Evolutionary conservation across 2,113 vertebrate genomes (phyloP).

Genomic region (Salvelinus alpinus): DNA sequence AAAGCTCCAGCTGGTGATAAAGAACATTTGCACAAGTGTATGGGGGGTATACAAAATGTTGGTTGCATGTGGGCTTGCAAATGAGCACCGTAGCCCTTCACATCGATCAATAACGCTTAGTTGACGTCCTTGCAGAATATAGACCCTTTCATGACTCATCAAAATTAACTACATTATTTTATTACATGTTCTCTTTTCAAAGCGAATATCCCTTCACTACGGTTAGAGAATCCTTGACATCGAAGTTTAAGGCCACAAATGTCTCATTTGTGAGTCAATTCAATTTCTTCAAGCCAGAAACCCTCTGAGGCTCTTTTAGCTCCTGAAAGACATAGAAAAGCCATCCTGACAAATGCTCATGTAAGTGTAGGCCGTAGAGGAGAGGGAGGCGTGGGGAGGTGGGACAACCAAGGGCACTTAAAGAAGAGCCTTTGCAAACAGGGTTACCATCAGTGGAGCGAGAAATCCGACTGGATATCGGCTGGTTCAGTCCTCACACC

Average conservation of each 20-base stretch:
- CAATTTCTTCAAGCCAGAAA: slow-evolving; percentile 30
- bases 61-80: not conserved
- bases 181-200: not conserved
- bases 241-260: slow-evolving; percentile 11
- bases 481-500: slow-evolving; percentile 53
- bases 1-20: not conserved
- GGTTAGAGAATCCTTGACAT: not conserved
- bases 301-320: slow-evolving; percentile 1
- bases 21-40: not conserved
- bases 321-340: slow-evolving; percentile 11
- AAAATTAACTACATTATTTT: too few species aligned
- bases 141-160: not conserved
- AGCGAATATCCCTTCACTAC: not conserved
- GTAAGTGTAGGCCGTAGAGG: slow-evolving; percentile 20
- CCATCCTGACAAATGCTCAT: slow-evolving; percentile 29
- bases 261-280: slow-evolving; percentile 40
- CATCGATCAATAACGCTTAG: not conserved
- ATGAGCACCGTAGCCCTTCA: not conserved
- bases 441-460: slow-evolving; percentile 62
- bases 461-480: slow-evolving; percentile 64
- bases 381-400: slow-evolving; percentile 28
- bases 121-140: not conserved
- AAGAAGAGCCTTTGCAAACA: slow-evolving; percentile 36
- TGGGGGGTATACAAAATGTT: too few species aligned
- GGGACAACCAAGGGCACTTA: slow-evolving; percentile 64